Base-by-base conservation (phyloP, 2,113 vertebrate species). In the Lonchura striata region DNA sequence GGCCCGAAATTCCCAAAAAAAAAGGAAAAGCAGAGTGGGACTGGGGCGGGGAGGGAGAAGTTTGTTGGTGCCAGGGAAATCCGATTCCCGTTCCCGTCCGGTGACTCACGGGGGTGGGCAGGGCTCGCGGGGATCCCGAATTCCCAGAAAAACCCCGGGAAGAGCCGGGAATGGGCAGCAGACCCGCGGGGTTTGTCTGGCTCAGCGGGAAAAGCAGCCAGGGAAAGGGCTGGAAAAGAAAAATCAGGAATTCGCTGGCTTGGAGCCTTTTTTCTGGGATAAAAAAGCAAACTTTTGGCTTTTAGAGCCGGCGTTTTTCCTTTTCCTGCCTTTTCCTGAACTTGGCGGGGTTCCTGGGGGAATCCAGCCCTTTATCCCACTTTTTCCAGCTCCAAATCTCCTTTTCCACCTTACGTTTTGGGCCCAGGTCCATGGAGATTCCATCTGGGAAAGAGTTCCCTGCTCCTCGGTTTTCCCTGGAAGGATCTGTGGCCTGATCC, bases 281-380 rank as follows among this genome's bases (percentile, higher is more conserved):
- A 4, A 57, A 66, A 1, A 0, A 0, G 3, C 14, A 31, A 2
- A 3, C 22, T 77, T 50, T 1, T 1, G 17, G 39, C 4, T 8
- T 27, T 61, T 12, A 6, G 27, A 18, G 2, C 18, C 5, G 9
- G 3, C 7, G 0, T 12, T 61, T 25, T 31, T 9, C 6, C 4
- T 35, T 47, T 27, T 80, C 12, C 7, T 3, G 3, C 1, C 15
- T 74, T 68, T 25, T 66, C 15, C 6, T 3, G 5, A 6, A 0
- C 4, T 8, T 50, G 44, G 18, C 3, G 3, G 37, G 1, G 3
- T 14, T 50, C 21, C 4, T 11, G 52, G 44, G 41, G 11, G 4
- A 22, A 30, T 5, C 0, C 9, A 25, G 20, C 19, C 5, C 13
- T 24, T 2, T 0, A 1, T n/a, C 15, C 41, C 4, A 0, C 6